Evolutionary conservation across 2,888 invertebrate species (phyloP).

Genomic region (Thyatira batis): DNA sequence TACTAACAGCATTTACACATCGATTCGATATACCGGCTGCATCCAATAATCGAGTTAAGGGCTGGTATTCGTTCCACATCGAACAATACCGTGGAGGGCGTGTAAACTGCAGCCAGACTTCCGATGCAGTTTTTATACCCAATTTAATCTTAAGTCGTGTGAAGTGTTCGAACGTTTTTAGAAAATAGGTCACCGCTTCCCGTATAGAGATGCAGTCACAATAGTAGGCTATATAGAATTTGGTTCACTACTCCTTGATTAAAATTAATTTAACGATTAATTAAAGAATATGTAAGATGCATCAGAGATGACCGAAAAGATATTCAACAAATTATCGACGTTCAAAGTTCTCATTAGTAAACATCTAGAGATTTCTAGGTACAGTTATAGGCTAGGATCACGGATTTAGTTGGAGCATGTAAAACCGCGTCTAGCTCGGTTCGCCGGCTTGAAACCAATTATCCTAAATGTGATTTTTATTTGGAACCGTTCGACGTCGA

Average conservation of each 20-base stretch:
- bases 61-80: conserved; percentile 12
- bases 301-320: too few relatives aligned
- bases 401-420: conserved; percentile 36
- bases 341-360: neutral
- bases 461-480: conserved; percentile 70
- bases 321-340: too few relatives aligned
- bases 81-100: neutral
- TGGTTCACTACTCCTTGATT: too few relatives aligned
- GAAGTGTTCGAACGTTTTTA: neutral
- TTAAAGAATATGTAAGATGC: too few relatives aligned
- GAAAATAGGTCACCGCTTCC: neutral
- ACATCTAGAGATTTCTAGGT: conserved; percentile 8
- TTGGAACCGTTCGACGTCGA: conserved; percentile 40
- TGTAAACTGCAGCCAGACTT: neutral
- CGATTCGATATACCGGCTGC: neutral
- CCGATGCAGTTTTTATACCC: neutral
- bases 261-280: too few relatives aligned
- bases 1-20: neutral
- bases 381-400: conserved; percentile 20
- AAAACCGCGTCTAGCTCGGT: conserved; percentile 27
- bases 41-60: conserved; percentile 24
- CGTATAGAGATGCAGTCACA: too few relatives aligned
- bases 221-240: too few relatives aligned
- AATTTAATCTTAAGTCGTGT: neutral
- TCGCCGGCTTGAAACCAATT: conserved; percentile 57